Evolutionary conservation across 2,888 invertebrate genomes (phyloP).

Genomic region (Eupithecia subumbrata): DNA sequence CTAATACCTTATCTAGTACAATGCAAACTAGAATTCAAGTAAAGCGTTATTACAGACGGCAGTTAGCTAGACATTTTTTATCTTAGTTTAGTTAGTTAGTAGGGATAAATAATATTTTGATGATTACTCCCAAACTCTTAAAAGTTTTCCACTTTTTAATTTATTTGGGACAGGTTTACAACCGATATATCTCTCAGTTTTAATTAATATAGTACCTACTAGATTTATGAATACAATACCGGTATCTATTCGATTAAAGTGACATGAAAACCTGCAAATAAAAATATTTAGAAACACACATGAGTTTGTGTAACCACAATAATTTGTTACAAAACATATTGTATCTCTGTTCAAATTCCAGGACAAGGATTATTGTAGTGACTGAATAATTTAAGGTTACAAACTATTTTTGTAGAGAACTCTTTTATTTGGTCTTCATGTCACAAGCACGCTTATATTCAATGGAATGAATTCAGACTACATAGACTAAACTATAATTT

Average conservation of each 20-base stretch:
- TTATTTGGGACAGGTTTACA: conserved; percentile 43
- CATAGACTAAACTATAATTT: conserved; percentile 66
- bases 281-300: conserved; percentile 6
- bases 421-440: conserved; percentile 16
- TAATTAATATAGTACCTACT: conserved; percentile 12
- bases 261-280: conserved; percentile 28
- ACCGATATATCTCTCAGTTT: conserved; percentile 34
- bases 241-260: conserved; percentile 11
- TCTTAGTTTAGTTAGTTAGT: not conserved
- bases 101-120: not conserved
- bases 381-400: not conserved
- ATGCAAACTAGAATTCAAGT: conserved; percentile 23
- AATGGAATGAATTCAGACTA: conserved; percentile 74
- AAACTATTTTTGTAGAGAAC: not conserved
- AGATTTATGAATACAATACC: conserved; percentile 20
- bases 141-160: conserved; percentile 11
- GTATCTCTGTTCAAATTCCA: not conserved
- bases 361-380: not conserved
- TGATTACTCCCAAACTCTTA: not conserved
- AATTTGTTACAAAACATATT: not conserved
- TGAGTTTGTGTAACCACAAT: not conserved
- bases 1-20: conserved; percentile 17
- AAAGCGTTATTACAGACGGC: conserved; percentile 35
- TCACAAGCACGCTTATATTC: conserved; percentile 28
- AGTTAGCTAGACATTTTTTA: conserved; percentile 17